Conservation (phyloP, 2,113 vertebrate genomes). For the Fregetta grallaria region DNA sequence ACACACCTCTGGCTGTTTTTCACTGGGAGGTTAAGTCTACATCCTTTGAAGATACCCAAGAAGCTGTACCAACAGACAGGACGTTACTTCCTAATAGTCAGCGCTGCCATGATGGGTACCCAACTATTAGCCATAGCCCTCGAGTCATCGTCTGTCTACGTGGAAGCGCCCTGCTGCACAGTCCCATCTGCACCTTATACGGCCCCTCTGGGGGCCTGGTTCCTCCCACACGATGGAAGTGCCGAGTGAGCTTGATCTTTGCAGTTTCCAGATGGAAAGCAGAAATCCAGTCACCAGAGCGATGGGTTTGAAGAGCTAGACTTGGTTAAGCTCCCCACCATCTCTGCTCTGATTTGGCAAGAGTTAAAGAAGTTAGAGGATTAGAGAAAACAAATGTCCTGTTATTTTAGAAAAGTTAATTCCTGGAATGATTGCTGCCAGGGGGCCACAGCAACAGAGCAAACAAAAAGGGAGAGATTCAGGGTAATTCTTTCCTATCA, state of each 20-base stretch:
- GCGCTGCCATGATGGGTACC: not conserved
- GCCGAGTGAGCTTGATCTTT: not conserved
- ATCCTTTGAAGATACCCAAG: not conserved
- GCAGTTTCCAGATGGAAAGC: not conserved
- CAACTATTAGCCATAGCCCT: not conserved
- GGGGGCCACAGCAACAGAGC: slow-evolving; percentile 1
- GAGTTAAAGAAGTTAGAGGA: slow-evolving; percentile 16
- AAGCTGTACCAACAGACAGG: not conserved
- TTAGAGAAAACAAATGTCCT: slow-evolving; percentile 12
- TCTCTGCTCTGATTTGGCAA: slow-evolving; percentile 4
- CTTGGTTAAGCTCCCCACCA: not conserved
- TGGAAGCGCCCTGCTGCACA: not conserved
- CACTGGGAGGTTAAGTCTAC: not conserved
- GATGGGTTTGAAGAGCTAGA: not conserved
- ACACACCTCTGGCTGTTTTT: not conserved
- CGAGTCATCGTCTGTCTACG: not conserved
- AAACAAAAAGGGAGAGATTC: slow-evolving; percentile 48
- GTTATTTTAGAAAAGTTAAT: slow-evolving; percentile 56
- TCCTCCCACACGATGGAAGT: not conserved
- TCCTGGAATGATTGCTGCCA: slow-evolving; percentile 39
- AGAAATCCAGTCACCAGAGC: not conserved
- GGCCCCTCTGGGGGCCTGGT: not conserved
- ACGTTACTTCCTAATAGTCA: not conserved
- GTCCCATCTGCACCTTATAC: not conserved
- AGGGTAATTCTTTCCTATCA: slow-evolving; percentile 49